phyloP scores from a whole-genome alignment of 2,797 vertebrate species.

The Anolis apletophallus region DNA sequence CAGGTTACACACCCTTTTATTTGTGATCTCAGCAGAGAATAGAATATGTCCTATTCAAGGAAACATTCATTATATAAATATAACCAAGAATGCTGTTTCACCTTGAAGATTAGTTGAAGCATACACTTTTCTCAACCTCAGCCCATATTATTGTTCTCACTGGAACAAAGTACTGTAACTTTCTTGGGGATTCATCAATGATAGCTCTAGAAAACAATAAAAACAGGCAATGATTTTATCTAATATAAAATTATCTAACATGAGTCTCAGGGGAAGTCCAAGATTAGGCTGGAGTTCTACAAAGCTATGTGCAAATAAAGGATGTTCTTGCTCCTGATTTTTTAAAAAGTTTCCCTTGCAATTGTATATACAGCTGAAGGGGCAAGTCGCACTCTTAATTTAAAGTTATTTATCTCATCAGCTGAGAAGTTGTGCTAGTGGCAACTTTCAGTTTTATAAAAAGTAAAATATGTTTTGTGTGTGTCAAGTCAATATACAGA shows the following conservation, averaged over 20 bases:
- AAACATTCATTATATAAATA: not conserved
- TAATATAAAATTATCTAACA: too few species aligned
- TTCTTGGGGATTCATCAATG: too few species aligned
- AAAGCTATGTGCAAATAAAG: not conserved
- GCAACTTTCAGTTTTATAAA: not conserved
- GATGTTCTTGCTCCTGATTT: too few species aligned
- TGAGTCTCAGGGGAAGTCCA: too few species aligned
- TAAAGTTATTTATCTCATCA: not conserved
- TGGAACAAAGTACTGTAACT: not conserved
- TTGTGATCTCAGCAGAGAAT: not conserved
- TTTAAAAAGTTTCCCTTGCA: too few species aligned
- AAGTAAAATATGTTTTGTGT: not conserved
- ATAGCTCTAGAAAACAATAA: too few species aligned
- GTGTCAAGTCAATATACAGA: not conserved
- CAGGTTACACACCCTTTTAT: not conserved
- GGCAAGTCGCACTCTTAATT: not conserved
- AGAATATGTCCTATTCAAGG: not conserved
- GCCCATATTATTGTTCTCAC: not conserved
- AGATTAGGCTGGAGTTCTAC: not conserved
- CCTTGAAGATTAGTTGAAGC: not conserved
- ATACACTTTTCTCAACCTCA: not conserved
- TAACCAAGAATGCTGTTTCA: not conserved
- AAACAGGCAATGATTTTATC: too few species aligned
- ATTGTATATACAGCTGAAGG: not conserved
- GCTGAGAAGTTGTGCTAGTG: too few species aligned